Base-by-base conservation (phyloP, 1,140 invertebrate species). In the Brachionus angularis region DNA sequence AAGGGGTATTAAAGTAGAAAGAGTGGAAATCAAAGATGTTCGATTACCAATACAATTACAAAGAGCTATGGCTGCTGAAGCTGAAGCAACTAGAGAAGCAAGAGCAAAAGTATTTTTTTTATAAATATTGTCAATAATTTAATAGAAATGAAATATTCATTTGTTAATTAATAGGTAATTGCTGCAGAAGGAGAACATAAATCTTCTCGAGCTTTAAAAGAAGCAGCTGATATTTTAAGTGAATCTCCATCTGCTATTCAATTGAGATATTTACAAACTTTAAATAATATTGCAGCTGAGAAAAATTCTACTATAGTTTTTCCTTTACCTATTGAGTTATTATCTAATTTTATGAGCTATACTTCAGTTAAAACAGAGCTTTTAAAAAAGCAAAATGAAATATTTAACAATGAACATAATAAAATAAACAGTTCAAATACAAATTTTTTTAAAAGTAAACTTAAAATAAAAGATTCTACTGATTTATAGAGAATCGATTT, bases 231-330 rank as follows among this genome's bases (percentile, higher is more conserved):
- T 18, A 61, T 71, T n/a, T 29, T 73, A 0, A 21, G 39, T 23
- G 27, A 67, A 64, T 78, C 78, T 72, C 90, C 91, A 14, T 88
- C 89, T 7, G 91, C 91, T 2, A 80, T 94, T 46, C 91, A 94
- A 82, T 85, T 91, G 3, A 79, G 86, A 18, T 86, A 86, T 76
- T 76, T 86, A 21, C 86, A 96, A 84, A 94, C 93, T 5, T 83
- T 97, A 69, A 96, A 90, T 80, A 89, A 90, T 12, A 95, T 97
- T 80, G 92, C 92, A 49, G 91, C 92, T 1, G 94, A 97, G 85
- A 96, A 96, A 84, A 96, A 96, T 81, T 96, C 93, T 3, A 97
- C 94, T 7, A 96, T 97, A 76, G 90, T 97, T 69, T 97, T 97
- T 82, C 94, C 93, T 25, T 84, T 96, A 74, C 93, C 93, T 31